Evolutionary conservation across 2,888 invertebrate species (phyloP).

Genomic region (Resseliella maxima): DNA sequence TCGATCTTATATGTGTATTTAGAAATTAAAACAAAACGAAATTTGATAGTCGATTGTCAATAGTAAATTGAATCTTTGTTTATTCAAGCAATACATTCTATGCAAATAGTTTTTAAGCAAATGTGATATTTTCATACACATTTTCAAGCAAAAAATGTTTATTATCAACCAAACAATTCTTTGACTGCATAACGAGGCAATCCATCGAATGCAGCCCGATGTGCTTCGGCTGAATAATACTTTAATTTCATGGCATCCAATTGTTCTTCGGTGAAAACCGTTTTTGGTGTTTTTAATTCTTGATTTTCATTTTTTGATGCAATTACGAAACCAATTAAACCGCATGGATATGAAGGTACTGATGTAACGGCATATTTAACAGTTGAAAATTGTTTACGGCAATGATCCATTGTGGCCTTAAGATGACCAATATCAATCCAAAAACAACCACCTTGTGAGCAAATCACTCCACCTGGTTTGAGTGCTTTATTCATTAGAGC

Average conservation of each 20-base stretch:
- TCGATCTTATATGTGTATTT: too few relatives aligned
- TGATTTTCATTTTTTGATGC: conserved; percentile 76
- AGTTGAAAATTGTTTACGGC: conserved; percentile 80
- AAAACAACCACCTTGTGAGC: conserved; percentile 87
- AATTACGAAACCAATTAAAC: conserved; percentile 92
- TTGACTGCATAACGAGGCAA: neutral
- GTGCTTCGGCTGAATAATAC: conserved; percentile 89
- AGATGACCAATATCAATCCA: conserved; percentile 87
- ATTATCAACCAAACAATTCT: neutral
- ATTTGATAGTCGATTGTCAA: neutral
- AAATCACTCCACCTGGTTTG: conserved; percentile 88
- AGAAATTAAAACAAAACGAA: neutral
- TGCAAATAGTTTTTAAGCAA: too few relatives aligned
- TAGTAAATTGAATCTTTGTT: neutral
- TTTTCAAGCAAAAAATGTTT: too few relatives aligned
- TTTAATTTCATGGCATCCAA: conserved; percentile 78
- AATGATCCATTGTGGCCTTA: conserved; percentile 78
- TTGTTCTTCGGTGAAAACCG: conserved; percentile 74
- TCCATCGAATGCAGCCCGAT: conserved; percentile 81
- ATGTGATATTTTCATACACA: too few relatives aligned
- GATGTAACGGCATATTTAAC: conserved; percentile 83
- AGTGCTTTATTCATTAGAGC: conserved; percentile 85
- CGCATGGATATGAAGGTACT: conserved; percentile 96
- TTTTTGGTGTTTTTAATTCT: conserved; percentile 76
- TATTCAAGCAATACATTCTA: too few relatives aligned